Conservation (phyloP, 2,113 vertebrate species). For the Chloebia gouldiae region DNA sequence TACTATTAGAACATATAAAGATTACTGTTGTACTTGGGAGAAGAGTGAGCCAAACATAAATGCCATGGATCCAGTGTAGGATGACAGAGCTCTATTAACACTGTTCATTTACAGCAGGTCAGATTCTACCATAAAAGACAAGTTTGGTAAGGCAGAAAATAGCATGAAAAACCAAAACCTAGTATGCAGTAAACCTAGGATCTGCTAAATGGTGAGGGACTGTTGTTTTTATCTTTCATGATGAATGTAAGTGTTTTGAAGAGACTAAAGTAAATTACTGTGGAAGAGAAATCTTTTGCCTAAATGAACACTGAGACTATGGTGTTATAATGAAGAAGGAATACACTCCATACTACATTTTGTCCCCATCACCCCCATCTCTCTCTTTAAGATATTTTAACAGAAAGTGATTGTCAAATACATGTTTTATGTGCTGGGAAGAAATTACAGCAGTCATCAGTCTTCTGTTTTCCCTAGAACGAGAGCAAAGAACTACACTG, state of each 20-base stretch:
- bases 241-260: neutral
- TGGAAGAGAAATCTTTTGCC: neutral
- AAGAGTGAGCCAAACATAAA: neutral
- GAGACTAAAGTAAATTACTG: neutral
- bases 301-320: neutral
- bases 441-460: neutral
- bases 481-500: neutral
- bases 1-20: neutral
- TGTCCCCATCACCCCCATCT: neutral
- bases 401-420: too few relatives aligned
- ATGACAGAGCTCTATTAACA: neutral
- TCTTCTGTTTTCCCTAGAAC: neutral
- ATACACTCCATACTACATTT: neutral
- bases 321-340: neutral
- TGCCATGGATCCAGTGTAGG: neutral
- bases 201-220: neutral
- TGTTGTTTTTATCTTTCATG: neutral
- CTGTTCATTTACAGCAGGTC: neutral
- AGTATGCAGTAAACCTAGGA: neutral
- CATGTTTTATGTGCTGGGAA: neutral
- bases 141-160: neutral
- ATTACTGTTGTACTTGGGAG: neutral
- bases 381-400: too few relatives aligned
- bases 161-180: neutral
- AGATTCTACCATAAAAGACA: neutral